A percentile compares a stretch with the other conserved stretches of the same genome.
These are phyloP conservation scores for Bombyx huttoni DNA, from an alignment of 2,888 invertebrate species.

Conservation along the genomic window DNA sequence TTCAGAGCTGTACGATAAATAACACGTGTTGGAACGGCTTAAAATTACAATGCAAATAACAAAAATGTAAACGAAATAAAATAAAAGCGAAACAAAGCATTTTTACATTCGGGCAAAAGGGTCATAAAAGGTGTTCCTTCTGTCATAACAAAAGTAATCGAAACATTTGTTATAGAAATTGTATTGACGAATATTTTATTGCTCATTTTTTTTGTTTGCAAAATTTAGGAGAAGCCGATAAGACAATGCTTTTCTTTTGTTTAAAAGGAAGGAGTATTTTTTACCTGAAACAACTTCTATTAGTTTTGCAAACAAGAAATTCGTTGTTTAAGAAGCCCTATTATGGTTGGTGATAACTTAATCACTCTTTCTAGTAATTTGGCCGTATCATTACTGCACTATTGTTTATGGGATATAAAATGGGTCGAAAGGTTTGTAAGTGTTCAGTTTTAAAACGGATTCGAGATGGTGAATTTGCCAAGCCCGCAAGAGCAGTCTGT, in stretches of 20 bases:
- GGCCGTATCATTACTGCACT: neutral
- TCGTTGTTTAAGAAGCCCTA: neutral
- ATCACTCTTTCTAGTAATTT: neutral
- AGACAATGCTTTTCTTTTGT: neutral
- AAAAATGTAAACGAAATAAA: no score
- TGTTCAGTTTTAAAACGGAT: neutral
- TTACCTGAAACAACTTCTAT: neutral
- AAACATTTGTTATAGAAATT: neutral
- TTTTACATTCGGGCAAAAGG: no score
- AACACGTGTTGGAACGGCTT: no score
- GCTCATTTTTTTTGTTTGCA: neutral
- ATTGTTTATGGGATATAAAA: neutral
- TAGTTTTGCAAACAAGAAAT: neutral
- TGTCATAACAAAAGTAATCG: no score
- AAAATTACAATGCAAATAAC: no score
- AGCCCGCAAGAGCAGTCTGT: slow-evolving; percentile 13
- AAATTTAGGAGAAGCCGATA: neutral
- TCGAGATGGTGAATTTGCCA: slow-evolving; percentile 31
- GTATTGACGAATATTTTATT: neutral
- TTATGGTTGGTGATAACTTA: neutral
- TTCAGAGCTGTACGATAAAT: no score
- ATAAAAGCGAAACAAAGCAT: no score
- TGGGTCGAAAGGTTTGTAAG: neutral
- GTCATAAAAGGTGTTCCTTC: no score
- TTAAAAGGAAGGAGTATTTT: neutral